Evolutionary conservation across 2,888 invertebrate genomes (phyloP).

Genomic region (Pachymerium ferrugineum): DNA sequence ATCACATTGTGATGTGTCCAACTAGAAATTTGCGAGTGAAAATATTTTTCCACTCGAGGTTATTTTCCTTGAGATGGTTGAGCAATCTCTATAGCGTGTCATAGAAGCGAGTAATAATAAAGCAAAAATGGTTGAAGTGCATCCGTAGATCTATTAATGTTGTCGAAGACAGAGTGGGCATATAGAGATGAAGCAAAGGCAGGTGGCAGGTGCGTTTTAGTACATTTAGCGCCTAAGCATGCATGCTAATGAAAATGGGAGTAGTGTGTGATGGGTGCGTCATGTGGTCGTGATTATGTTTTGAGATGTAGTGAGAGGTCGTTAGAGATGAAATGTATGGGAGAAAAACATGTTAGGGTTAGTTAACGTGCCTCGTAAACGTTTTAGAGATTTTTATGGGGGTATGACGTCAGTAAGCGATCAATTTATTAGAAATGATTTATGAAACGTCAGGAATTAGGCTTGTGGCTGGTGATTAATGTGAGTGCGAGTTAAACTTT

Average conservation of each 20-base stretch:
- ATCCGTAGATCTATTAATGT: too few species aligned
- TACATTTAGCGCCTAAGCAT: background rate
- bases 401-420: background rate
- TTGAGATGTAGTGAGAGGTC: conserved; percentile 1
- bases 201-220: background rate
- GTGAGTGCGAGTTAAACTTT: background rate
- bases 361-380: too few species aligned
- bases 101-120: too few species aligned
- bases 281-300: conserved; percentile 18
- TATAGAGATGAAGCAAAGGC: too few species aligned
- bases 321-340: background rate
- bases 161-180: conserved; percentile 12
- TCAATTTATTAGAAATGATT: background rate
- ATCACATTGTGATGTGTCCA: too few species aligned
- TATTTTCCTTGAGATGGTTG: too few species aligned
- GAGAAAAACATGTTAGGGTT: background rate
- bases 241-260: background rate
- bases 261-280: background rate
- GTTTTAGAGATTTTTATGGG: too few species aligned
- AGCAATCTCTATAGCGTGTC: too few species aligned
- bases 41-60: too few species aligned
- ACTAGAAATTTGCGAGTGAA: too few species aligned
- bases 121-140: too few species aligned
- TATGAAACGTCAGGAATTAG: background rate
- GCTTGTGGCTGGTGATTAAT: background rate